Percentiles rank a stretch among this genome's conserved stretches.
phyloP scores from a whole-genome alignment of 1,140 invertebrate genomes.

The Apis dorsata region DNA sequence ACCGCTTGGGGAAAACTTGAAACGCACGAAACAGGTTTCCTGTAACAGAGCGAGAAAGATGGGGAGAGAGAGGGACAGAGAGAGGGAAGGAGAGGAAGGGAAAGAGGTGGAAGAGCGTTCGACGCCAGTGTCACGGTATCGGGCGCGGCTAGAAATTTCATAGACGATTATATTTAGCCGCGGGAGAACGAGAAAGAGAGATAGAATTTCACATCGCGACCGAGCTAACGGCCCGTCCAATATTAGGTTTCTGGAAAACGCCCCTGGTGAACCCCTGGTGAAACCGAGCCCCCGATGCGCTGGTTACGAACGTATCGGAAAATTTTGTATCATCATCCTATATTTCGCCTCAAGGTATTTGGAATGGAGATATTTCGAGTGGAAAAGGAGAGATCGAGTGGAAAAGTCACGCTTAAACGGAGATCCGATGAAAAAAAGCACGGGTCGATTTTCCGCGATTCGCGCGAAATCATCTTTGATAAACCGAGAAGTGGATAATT shows the following conservation, averaged over 20 bases:
- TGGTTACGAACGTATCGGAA: background rate
- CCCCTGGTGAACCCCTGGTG: slow-evolving; percentile 8
- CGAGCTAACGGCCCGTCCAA: slow-evolving; percentile 32
- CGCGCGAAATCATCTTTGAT: background rate
- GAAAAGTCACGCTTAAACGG: background rate
- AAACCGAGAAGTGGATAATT: background rate
- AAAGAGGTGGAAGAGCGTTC: background rate
- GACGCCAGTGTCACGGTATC: slow-evolving; percentile 35
- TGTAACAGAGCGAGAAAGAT: slow-evolving; percentile 20
- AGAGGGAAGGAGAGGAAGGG: background rate
- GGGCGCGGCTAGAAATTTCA: slow-evolving; percentile 44
- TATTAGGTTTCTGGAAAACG: slow-evolving; percentile 48
- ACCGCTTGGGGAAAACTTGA: slow-evolving; percentile 50
- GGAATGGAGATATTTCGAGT: background rate
- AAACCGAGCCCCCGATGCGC: slow-evolving; percentile 20
- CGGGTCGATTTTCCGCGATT: background rate
- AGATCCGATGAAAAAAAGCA: background rate
- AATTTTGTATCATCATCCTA: background rate
- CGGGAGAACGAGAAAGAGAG: background rate
- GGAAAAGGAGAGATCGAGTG: background rate
- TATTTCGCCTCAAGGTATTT: too few relatives aligned
- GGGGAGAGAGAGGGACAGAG: background rate
- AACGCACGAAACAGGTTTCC: slow-evolving; percentile 49
- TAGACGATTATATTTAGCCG: slow-evolving; percentile 39
- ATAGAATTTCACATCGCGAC: slow-evolving; percentile 45